phyloP scores from a whole-genome alignment of 2,797 vertebrate species.

The Pipistrellus pipistrellus region DNA sequence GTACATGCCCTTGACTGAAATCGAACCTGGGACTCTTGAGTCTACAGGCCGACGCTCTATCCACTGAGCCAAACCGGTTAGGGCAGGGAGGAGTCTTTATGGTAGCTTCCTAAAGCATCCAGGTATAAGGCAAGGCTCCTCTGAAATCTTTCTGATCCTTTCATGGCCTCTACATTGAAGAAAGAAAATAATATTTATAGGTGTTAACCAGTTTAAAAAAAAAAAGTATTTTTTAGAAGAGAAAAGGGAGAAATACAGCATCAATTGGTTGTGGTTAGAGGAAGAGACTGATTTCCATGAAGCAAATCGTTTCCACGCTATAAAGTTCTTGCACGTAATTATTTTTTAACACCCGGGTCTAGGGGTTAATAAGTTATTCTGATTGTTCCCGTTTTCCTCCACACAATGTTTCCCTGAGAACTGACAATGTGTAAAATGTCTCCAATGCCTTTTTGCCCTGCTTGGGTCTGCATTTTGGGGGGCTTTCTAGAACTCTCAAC shows the following conservation, averaged over 20 bases:
- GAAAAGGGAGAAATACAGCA: background rate
- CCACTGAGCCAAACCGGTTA: no score
- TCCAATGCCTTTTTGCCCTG: conserved; percentile 6
- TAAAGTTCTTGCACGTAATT: background rate
- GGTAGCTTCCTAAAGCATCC: background rate
- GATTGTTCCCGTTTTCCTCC: conserved; percentile 74
- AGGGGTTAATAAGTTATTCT: conserved; percentile 43
- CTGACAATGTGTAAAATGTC: conserved; percentile 77
- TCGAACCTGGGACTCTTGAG: no score
- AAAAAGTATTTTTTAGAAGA: background rate
- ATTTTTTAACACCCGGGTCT: conserved; percentile 5
- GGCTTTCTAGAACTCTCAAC: conserved; percentile 1
- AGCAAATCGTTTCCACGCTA: conserved; percentile 34
- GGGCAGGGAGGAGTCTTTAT: background rate
- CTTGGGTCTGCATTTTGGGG: background rate
- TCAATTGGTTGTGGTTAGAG: background rate
- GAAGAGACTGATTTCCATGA: conserved; percentile 3
- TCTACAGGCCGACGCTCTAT: no score
- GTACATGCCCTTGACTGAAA: no score
- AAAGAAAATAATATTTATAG: background rate
- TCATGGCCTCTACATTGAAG: background rate
- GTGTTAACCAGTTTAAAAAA: conserved; percentile 1
- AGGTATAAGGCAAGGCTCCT: background rate
- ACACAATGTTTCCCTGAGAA: conserved; percentile 87
- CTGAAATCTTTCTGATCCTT: background rate